Evolutionary conservation across 2,113 vertebrate genomes (phyloP).

Genomic region (Xiphias gladius): DNA sequence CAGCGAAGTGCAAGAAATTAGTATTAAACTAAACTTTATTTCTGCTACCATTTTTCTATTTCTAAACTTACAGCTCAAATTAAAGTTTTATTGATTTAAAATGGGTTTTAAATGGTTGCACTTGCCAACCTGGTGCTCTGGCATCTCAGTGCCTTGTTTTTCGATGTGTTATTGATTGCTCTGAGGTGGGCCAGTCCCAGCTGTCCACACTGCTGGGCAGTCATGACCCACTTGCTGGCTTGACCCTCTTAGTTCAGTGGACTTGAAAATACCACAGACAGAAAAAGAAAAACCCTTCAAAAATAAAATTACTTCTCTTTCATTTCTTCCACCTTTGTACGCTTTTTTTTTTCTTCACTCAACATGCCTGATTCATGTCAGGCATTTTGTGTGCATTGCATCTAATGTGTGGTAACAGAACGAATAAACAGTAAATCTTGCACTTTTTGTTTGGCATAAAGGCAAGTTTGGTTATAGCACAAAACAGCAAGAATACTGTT

Average conservation of each 20-base stretch:
- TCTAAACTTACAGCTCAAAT: constrained; percentile 17
- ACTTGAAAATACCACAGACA: background rate
- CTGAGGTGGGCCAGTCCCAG: constrained; percentile 27
- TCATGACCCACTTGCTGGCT: constrained; percentile 38
- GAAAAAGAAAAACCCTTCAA: background rate
- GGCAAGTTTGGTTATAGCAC: background rate
- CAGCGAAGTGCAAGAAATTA: background rate
- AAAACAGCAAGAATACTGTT: background rate
- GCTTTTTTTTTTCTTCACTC: background rate
- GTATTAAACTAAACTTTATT: constrained; percentile 5
- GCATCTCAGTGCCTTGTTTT: constrained; percentile 30
- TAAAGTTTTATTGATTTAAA: constrained; percentile 48
- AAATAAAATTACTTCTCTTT: background rate
- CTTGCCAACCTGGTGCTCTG: constrained; percentile 38
- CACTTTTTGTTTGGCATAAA: background rate
- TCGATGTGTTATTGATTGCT: constrained; percentile 60
- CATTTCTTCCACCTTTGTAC: background rate
- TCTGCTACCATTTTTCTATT: constrained; percentile 6
- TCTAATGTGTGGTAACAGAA: background rate
- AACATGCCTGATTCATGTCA: background rate
- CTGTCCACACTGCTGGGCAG: constrained; percentile 6
- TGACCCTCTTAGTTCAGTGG: constrained; percentile 38
- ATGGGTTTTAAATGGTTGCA: constrained; percentile 56
- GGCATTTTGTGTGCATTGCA: background rate
- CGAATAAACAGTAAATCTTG: background rate